Conservation (phyloP, 2,888 invertebrate species). For the Bibio marci region DNA sequence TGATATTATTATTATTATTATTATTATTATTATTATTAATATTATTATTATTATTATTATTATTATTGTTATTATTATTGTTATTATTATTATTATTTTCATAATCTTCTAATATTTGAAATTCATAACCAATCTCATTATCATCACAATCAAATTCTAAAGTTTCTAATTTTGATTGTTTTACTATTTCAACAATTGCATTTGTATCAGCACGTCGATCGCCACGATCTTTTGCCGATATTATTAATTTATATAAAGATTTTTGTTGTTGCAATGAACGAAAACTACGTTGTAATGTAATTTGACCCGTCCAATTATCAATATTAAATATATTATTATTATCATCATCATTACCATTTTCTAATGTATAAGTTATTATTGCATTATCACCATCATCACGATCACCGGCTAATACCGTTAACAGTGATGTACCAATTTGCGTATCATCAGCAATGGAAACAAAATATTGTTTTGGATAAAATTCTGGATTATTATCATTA, state of each 20-base stretch:
- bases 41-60: too few species aligned
- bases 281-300: conserved; percentile 49
- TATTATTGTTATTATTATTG: too few species aligned
- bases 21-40: too few species aligned
- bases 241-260: conserved; percentile 50
- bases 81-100: too few species aligned
- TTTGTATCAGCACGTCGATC: conserved; percentile 53
- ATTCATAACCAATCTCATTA: conserved; percentile 45
- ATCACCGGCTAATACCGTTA: conserved; percentile 68
- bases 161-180: conserved; percentile 50
- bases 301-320: conserved; percentile 59
- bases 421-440: conserved; percentile 42
- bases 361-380: conserved; percentile 57
- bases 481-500: conserved; percentile 83
- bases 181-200: conserved; percentile 65
- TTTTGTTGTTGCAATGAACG: conserved; percentile 36
- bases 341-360: conserved; percentile 59
- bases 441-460: conserved; percentile 54
- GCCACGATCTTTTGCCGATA: conserved; percentile 69
- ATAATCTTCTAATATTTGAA: conserved; percentile 68
- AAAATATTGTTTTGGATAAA: conserved; percentile 80
- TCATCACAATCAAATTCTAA: conserved; percentile 59
- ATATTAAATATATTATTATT: conserved; percentile 44
- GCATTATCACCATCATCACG: conserved; percentile 81
- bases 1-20: too few species aligned